Base-by-base conservation (phyloP, 2,797 vertebrate genomes). In the Hozukius guyotensis region DNA sequence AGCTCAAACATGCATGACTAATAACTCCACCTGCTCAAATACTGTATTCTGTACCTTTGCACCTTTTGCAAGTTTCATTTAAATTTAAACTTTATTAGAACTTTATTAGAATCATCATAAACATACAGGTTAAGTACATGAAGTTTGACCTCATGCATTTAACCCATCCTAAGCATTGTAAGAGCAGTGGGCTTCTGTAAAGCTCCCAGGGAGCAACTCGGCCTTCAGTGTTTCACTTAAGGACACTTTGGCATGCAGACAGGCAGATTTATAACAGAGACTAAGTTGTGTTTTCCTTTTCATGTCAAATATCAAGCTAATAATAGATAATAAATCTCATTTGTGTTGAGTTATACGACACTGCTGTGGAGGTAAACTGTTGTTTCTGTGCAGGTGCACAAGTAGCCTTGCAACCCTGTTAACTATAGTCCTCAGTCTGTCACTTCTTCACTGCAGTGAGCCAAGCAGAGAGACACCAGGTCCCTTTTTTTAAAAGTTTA, bases 401-500 rank as follows among this genome's bases (percentile, higher is more conserved):
- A 11, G n/a, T 8, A 24, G 55, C 5, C 6, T 46, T 16, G 4
- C n/a, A 9, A 3, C 12, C 29, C 14, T 6, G 49, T 38, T 42
- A 36, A 22, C 38, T 42, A 42, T 6, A 31, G 31, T 62, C 57
- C 9, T 34, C 29, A 34, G 2, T 72, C 49, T 32, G 60, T 36
- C 18, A 13, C 29, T 11, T 34, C 60, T 13, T 77, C 31, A 36
- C 20, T 9, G 10, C 6, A 5, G 6, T 24, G 22, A 34, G 42
- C 4, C 32, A 46, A 57, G 49, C 24, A 57, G 14, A 57, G 12
- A 80, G n/a, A 56, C 36, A 42, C 2, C 29, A 25, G 20, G 13
- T 61, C 22, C 24, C 7, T 18, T 34, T 68, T 77, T 77, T 62
- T 5, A 3, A 64, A 65, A 68, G 16, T 71, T 80, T 84, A 14